These are phyloP conservation scores for Phortica variegata DNA, from an alignment of 1,140 invertebrate species.

Conservation along the genomic window DNA sequence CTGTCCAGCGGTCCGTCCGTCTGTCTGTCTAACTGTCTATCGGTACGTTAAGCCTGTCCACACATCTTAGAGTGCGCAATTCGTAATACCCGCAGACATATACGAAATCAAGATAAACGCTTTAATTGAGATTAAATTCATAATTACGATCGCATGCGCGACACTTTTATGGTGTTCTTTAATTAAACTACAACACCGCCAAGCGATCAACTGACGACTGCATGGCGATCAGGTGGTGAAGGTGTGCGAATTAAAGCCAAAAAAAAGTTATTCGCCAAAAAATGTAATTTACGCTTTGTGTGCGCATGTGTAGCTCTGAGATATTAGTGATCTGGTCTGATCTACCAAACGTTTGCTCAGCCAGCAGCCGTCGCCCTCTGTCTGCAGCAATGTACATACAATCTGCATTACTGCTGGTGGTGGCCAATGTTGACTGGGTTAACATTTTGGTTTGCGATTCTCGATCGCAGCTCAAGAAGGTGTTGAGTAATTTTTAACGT, in stretches of 20 bases:
- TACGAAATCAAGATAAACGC: conserved; percentile 51
- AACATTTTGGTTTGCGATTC: too few species aligned
- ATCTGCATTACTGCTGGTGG: too few species aligned
- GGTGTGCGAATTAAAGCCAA: too few species aligned
- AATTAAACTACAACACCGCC: conserved; percentile 53
- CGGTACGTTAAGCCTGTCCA: conserved; percentile 11
- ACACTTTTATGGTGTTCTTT: conserved; percentile 55
- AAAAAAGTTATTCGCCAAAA: conserved; percentile 33
- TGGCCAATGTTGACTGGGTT: too few species aligned
- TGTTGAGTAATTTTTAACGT: conserved; percentile 47
- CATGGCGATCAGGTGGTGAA: too few species aligned
- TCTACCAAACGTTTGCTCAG: neutral
- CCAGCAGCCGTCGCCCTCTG: neutral
- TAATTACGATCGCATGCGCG: conserved; percentile 52
- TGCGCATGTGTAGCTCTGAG: too few species aligned
- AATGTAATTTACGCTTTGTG: conserved; percentile 14
- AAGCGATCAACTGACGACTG: too few species aligned
- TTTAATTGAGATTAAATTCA: conserved; percentile 55
- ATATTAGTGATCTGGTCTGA: conserved; percentile 13
- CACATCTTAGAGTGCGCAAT: neutral
- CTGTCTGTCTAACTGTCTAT: conserved; percentile 8
- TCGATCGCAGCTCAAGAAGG: conserved; percentile 14
- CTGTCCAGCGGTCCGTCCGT: too few species aligned
- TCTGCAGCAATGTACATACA: conserved; percentile 19
- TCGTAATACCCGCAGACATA: conserved; percentile 9